Evolutionary conservation across 2,113 vertebrate genomes (phyloP).

Genomic region (Myxocyprinus asiaticus): DNA sequence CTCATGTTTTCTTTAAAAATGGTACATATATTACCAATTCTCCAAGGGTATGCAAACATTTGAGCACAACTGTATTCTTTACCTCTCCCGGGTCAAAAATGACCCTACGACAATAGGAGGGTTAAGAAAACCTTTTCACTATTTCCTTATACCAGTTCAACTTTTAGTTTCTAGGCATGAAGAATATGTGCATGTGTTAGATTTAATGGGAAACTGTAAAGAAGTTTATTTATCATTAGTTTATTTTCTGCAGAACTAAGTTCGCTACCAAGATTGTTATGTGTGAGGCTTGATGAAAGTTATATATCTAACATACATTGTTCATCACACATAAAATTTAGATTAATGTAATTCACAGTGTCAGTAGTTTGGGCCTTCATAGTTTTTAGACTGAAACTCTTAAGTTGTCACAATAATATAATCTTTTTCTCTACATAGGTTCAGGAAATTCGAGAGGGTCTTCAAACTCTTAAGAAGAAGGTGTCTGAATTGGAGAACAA

Average conservation of each 20-base stretch:
- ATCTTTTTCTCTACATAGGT: slow-evolving; percentile 63
- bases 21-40: no score
- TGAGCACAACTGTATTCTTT: no score
- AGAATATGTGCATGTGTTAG: not conserved
- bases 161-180: not conserved
- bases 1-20: no score
- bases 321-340: not conserved
- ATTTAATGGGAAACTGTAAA: not conserved
- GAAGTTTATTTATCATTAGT: not conserved
- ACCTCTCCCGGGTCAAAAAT: no score
- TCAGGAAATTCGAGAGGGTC: slow-evolving; percentile 78
- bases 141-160: not conserved
- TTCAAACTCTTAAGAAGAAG: slow-evolving; percentile 73
- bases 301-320: no score
- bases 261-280: not conserved
- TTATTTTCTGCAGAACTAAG: not conserved
- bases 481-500: slow-evolving; percentile 84
- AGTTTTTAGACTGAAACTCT: not conserved
- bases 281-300: no score
- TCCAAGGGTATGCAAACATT: no score
- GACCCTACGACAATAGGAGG: no score
- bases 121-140: not conserved
- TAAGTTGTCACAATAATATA: not conserved
- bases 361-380: not conserved
- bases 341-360: not conserved